phyloP scores from a whole-genome alignment of 2,113 vertebrate species.

The Dascyllus trimaculatus region DNA sequence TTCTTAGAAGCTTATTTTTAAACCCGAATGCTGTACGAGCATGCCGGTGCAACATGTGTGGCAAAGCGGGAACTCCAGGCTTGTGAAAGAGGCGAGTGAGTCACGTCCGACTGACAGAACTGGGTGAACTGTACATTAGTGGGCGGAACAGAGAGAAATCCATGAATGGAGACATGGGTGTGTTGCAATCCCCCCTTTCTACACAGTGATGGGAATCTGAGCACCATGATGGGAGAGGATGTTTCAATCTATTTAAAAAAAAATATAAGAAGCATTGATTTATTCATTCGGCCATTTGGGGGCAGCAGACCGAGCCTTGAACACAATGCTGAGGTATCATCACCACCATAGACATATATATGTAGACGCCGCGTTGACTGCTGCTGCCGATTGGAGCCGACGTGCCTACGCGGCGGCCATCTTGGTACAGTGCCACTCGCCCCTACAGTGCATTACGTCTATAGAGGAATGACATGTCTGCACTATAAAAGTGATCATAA shows the following conservation, averaged over 20 bases:
- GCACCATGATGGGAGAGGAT: conserved; percentile 25
- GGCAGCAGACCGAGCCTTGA: background rate
- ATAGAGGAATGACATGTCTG: too few relatives aligned
- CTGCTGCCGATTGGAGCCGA: too few relatives aligned
- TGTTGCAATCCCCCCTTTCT: conserved; percentile 40
- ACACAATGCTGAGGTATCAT: background rate
- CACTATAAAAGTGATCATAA: too few relatives aligned
- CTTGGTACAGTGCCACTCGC: too few relatives aligned
- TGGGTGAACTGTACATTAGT: conserved; percentile 60
- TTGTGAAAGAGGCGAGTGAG: conserved; percentile 63
- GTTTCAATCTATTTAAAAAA: background rate
- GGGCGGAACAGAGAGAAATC: conserved; percentile 49
- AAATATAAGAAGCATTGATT: background rate
- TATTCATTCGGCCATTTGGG: background rate
- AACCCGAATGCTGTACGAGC: background rate
- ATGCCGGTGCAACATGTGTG: conserved; percentile 15
- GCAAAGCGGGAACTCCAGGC: conserved; percentile 54
- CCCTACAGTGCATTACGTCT: too few relatives aligned
- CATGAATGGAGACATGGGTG: conserved; percentile 72
- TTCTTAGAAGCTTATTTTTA: conserved; percentile 38
- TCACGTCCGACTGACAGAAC: background rate
- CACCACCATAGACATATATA: too few relatives aligned
- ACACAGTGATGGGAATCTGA: conserved; percentile 47
- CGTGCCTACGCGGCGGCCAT: too few relatives aligned
- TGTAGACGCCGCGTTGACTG: too few relatives aligned